Percentiles rank a stretch among this genome's conserved stretches.
phyloP scores from a whole-genome alignment of 2,113 vertebrate genomes.

The Apodemus sylvaticus region DNA sequence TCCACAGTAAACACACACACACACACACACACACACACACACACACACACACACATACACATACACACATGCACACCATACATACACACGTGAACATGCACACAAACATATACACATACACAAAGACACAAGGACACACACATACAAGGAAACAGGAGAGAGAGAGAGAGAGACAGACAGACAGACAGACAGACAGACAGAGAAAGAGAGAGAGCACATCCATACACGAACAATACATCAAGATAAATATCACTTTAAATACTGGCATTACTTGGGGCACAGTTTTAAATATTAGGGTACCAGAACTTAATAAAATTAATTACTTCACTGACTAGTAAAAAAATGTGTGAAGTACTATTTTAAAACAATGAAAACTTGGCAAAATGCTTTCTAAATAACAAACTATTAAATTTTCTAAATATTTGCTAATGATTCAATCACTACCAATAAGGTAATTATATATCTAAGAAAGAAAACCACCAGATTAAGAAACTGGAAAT shows the following conservation, averaged over 20 bases:
- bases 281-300: conserved; percentile 57
- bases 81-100: too few species aligned
- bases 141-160: too few species aligned
- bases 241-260: conserved; percentile 64
- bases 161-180: too few species aligned
- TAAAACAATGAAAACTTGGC: conserved; percentile 63
- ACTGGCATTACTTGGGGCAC: not conserved
- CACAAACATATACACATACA: not conserved
- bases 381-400: conserved; percentile 75
- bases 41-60: not conserved
- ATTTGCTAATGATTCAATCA: conserved; percentile 54
- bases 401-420: conserved; percentile 61
- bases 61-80: not conserved
- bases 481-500: conserved; percentile 45
- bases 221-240: conserved; percentile 7
- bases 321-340: conserved; percentile 76
- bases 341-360: conserved; percentile 71
- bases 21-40: not conserved
- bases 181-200: too few species aligned
- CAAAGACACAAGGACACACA: not conserved
- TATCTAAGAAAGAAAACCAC: conserved; percentile 40
- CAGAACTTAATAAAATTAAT: conserved; percentile 75
- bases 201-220: too few species aligned
- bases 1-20: not conserved
- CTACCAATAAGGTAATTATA: conserved; percentile 28